A percentile compares a stretch with the other conserved stretches of the same genome.
phyloP scores from a whole-genome alignment of 1,140 invertebrate genomes.

The Diuraphis noxia region DNA sequence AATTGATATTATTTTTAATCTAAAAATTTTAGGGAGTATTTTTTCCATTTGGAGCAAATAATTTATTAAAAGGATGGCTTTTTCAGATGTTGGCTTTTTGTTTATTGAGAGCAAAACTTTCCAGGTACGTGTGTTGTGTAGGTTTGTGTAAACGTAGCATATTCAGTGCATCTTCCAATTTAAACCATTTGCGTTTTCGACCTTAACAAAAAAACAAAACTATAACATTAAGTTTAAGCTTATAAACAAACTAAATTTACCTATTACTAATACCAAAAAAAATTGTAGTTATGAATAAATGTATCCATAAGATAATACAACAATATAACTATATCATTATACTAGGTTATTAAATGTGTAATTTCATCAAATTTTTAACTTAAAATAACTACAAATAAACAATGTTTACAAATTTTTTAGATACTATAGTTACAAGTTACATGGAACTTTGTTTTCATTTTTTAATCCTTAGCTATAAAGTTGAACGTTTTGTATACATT shows the following conservation, averaged over 20 bases:
- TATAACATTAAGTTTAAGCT: conserved; percentile 29
- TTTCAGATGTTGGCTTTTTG: conserved; percentile 45
- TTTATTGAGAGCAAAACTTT: conserved; percentile 59
- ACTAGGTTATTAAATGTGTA: too few relatives aligned
- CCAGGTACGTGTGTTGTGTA: conserved; percentile 83
- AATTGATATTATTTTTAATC: conserved; percentile 31
- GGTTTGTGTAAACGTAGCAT: conserved; percentile 87
- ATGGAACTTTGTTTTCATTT: too few relatives aligned
- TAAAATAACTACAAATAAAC: too few relatives aligned
- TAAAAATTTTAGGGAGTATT: conserved; percentile 26
- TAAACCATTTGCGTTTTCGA: conserved; percentile 89
- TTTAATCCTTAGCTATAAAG: too few relatives aligned
- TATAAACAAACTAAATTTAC: background rate
- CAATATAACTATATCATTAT: too few relatives aligned
- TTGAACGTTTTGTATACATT: too few relatives aligned
- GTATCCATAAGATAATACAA: background rate
- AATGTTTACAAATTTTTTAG: too few relatives aligned
- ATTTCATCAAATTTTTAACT: too few relatives aligned
- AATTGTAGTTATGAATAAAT: background rate
- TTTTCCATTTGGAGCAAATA: background rate
- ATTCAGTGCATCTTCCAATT: conserved; percentile 81
- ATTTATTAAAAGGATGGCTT: conserved; percentile 45
- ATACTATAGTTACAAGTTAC: too few relatives aligned
- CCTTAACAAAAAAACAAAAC: conserved; percentile 63
- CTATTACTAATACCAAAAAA: background rate